phyloP scores from a whole-genome alignment of 2,888 invertebrate genomes.

The Coleophora flavipennella region DNA sequence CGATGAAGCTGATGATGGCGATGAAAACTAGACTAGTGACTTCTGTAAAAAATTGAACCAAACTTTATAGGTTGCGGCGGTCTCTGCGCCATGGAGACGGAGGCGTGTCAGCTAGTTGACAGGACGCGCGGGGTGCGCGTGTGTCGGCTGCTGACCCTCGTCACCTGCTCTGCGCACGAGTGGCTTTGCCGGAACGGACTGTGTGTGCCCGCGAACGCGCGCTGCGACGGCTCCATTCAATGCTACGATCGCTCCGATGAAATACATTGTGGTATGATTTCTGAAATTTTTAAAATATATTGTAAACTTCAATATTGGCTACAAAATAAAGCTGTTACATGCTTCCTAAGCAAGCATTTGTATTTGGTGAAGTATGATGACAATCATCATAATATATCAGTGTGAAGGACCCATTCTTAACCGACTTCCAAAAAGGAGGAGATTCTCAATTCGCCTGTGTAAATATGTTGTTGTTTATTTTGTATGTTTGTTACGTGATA shows the following conservation, averaged over 20 bases:
- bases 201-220: slow-evolving; percentile 75
- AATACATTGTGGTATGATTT: slow-evolving; percentile 76
- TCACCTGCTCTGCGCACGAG: slow-evolving; percentile 74
- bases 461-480: too few relatives aligned
- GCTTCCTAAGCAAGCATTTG: too few relatives aligned
- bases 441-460: too few relatives aligned
- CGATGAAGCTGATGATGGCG: too few relatives aligned
- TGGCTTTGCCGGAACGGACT: slow-evolving; percentile 82
- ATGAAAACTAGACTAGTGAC: not conserved
- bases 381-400: too few relatives aligned
- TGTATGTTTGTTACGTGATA: too few relatives aligned
- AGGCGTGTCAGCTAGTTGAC: slow-evolving; percentile 76
- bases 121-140: slow-evolving; percentile 62
- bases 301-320: too few relatives aligned
- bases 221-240: slow-evolving; percentile 81
- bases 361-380: too few relatives aligned
- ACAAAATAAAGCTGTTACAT: too few relatives aligned
- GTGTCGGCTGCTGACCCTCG: slow-evolving; percentile 71
- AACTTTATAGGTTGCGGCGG: slow-evolving; percentile 81
- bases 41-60: too few relatives aligned
- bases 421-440: too few relatives aligned
- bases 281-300: not conserved
- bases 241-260: slow-evolving; percentile 85
- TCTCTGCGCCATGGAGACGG: slow-evolving; percentile 74
- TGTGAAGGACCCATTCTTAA: too few relatives aligned